Conservation (phyloP, 2,888 invertebrate species). For the Lomographa bimaculata region DNA sequence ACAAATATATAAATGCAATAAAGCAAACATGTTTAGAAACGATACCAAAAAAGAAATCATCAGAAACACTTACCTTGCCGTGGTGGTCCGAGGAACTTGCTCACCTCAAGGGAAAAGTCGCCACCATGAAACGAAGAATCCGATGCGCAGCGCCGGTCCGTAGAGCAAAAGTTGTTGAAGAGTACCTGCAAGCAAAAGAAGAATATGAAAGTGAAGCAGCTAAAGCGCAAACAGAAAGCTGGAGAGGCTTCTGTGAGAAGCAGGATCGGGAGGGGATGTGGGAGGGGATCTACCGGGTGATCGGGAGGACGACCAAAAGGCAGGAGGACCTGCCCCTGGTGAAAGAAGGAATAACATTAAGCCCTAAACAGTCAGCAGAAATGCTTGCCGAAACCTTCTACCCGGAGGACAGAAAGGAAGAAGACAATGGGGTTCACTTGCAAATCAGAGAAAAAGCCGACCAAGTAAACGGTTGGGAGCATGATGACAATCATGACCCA, state of each 20-base stretch:
- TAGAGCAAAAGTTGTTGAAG: constrained; percentile 18
- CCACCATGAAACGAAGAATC: constrained; percentile 7
- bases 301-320: constrained; percentile 7
- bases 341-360: background rate
- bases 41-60: constrained; percentile 15
- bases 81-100: constrained; percentile 30
- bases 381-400: constrained; percentile 17
- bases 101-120: constrained; percentile 17
- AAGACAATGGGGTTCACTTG: constrained; percentile 12
- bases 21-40: constrained; percentile 5
- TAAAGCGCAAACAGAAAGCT: constrained; percentile 21
- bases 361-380: constrained; percentile 3
- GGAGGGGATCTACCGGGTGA: constrained; percentile 11
- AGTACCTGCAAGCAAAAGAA: constrained; percentile 26
- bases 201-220: constrained; percentile 18
- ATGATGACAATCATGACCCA: constrained; percentile 20
- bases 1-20: constrained; percentile 7
- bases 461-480: constrained; percentile 5
- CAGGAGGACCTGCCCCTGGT: constrained; percentile 8
- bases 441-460: constrained; percentile 1
- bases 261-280: constrained; percentile 19
- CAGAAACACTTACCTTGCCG: constrained; percentile 4
- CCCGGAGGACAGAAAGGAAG: constrained; percentile 2
- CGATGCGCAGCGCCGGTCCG: constrained; percentile 23
- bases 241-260: constrained; percentile 27